phyloP scores from a whole-genome alignment of 2,797 vertebrate genomes.

The Antrozous pallidus region DNA sequence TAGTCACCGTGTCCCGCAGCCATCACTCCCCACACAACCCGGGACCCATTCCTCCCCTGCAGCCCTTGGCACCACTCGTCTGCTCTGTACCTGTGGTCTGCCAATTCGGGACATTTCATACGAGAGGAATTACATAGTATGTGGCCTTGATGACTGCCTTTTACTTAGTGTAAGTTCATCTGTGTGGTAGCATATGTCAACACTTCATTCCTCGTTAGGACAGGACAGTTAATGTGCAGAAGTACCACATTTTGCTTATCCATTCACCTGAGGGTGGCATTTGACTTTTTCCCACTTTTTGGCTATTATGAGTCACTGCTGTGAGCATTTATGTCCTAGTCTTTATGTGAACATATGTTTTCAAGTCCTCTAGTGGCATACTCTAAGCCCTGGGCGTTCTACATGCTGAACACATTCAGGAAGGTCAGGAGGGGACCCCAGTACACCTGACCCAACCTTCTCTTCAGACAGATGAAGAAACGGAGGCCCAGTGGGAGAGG shows the following conservation, averaged over 20 bases:
- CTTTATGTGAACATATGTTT: not conserved
- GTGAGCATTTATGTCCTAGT: not conserved
- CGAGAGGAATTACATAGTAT: not conserved
- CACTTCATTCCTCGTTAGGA: not conserved
- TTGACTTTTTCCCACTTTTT: not conserved
- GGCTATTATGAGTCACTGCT: not conserved
- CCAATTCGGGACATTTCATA: not conserved
- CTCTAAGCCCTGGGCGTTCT: not conserved
- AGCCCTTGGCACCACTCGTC: not conserved
- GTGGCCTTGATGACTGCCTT: not conserved
- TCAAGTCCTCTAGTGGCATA: not conserved
- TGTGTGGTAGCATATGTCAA: not conserved
- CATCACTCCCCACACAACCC: not conserved
- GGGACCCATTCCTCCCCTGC: accelerated
- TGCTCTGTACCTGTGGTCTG: not conserved
- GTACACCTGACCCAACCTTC: not conserved
- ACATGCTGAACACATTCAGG: not conserved
- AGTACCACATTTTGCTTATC: not conserved
- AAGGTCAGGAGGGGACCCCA: not conserved
- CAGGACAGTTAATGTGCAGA: not conserved
- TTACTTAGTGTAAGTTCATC: not conserved
- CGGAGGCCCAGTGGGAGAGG: not conserved
- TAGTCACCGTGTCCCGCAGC: not conserved
- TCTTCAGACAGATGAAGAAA: not conserved
- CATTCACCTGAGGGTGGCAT: not conserved